A percentile compares a stretch with the other conserved stretches of the same genome.
phyloP scores from a whole-genome alignment of 2,797 vertebrate genomes.

The Hydrophis major region DNA sequence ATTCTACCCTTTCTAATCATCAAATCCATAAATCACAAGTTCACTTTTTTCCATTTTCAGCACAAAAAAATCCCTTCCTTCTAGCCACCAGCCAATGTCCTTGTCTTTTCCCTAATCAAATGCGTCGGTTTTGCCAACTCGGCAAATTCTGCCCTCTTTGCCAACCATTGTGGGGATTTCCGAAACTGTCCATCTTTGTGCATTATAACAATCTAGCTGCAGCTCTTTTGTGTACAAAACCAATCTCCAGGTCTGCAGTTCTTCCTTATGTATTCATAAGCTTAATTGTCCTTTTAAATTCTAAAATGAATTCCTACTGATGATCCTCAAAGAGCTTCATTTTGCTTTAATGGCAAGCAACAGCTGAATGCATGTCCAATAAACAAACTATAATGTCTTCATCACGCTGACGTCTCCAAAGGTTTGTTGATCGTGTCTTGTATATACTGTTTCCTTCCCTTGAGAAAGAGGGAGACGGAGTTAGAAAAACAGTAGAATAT shows the following conservation, averaged over 20 bases:
- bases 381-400: conserved; percentile 26
- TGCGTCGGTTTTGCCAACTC: neutral
- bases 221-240: neutral
- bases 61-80: neutral
- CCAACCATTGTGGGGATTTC: neutral
- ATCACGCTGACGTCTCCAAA: conserved; percentile 46
- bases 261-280: neutral
- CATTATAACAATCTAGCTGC: neutral
- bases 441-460: conserved; percentile 39
- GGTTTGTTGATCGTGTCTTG: conserved; percentile 44
- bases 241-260: neutral
- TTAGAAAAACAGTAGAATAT: conserved; percentile 49
- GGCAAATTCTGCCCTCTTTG: neutral
- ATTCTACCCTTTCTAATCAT: neutral
- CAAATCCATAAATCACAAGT: neutral
- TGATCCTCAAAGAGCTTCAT: neutral
- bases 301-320: neutral
- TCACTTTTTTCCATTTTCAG: neutral
- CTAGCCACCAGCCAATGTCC: neutral
- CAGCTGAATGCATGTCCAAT: conserved; percentile 17
- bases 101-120: neutral
- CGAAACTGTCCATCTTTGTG: neutral
- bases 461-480: conserved; percentile 40
- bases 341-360: conserved; percentile 25
- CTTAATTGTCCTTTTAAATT: neutral